Base-by-base conservation (phyloP, 2,113 vertebrate species). In the zebrafish (Danio rerio) region DNA sequence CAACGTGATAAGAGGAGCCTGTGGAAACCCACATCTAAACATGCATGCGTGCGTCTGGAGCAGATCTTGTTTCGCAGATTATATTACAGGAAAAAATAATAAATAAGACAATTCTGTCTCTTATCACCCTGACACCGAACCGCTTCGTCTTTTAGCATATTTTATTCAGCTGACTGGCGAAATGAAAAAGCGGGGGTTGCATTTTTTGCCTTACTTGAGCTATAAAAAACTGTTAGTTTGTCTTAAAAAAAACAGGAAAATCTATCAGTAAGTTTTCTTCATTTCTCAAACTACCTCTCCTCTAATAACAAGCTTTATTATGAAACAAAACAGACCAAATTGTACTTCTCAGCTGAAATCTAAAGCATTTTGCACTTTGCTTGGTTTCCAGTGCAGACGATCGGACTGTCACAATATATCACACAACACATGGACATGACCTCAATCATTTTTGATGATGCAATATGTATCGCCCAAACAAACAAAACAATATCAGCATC, bases 31-130 rank as follows among this genome's bases (percentile, higher is more conserved):
- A 71, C 49, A 71, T 71, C 49, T 71, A 71, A 71, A 49, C 69
- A 49, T 71, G 69, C 69, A 49, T 71, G 69, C 69, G 18, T 21
- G 8, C 7, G 20, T 50, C 69, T 52, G 20, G 20, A 71, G 69
- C 47, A 71, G 43, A 69, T 69, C n/a, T 69, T 69, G 65, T 69
- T 69, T 47, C 18, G 65, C 65, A 71, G 69, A 71, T 50, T 50
- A 71, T 31, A 52, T 71, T 71, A 71, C 69, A 52, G 69, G 69
- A 21, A 71, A 31, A 71, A 52, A 71, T 71, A 71, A 71, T 15
- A 52, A 49, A 50, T 13, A 31, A 71, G 49, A 31, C 20, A 71
- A 71, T 49, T 31, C 69, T 21, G 47, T 52, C 69, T 71, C 69
- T 71, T 71, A 71, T 71, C 69, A 52, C 65, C 65, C 18, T 69